Evolutionary conservation across 2,113 vertebrate species (phyloP), one percentile per base, ranked within the genome.

Genomic region (Parus major): DNA sequence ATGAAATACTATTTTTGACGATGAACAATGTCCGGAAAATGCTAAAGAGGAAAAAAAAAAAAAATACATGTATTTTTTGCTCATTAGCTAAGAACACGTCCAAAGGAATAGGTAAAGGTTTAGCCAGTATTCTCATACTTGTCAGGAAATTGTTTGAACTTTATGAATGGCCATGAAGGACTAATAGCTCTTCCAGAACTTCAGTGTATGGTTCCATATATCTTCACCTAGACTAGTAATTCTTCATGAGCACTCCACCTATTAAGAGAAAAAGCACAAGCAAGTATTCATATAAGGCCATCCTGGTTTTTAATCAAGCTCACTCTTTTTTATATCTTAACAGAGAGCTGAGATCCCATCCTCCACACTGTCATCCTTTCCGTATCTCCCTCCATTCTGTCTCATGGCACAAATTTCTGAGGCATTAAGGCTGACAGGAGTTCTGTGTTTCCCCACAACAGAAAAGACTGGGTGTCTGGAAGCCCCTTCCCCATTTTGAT

Each of bases 61-160:
- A 36, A 36, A 36, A 21, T 3, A 1, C 8, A 7, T 11, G 1
- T 17, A 17, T 36, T 6, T 76, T 80, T 79, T 76, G 27, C 13
- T 27, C 12, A 3, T 66, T 69, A 29, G 33, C 15, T 57, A 72
- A 94, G 73, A 96, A 85, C 36, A 92, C 35, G 65, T 59, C 68
- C 64, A 85, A 61, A 78, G 29, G 81, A 94, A 42, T 65, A 82
- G 65, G 29, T 94, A 65, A 82, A 95, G 79, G 35, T 96, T 97
- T 94, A 82, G 53, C 60, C 90, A 91, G 17, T 92, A 36, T 90
- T 82, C 76, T 23, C 10, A 29, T 39, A 9, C 12, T 44, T 76
- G 27, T 64, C 19, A 80, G 55, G 15, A 88, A 41, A 60, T 61
- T 22, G 7, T 85, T 65, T 80, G 15, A 75, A 36, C 19, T 42